These are phyloP conservation scores for Puma concolor DNA, from an alignment of 2,113 vertebrate species.

Conservation along the genomic window DNA sequence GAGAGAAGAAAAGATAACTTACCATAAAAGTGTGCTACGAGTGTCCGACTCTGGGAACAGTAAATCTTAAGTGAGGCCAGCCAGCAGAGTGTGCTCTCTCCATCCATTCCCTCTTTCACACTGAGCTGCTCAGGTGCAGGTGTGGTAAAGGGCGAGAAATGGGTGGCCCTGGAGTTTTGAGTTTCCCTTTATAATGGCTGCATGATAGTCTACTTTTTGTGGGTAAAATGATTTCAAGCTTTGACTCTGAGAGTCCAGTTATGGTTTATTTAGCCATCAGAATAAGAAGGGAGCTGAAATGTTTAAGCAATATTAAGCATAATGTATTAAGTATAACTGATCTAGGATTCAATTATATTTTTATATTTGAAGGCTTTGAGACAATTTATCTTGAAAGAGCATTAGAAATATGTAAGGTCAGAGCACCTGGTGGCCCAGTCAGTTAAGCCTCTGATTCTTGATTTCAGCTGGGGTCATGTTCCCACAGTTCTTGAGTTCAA, in stretches of 20 bases:
- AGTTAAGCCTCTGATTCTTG: too few relatives aligned
- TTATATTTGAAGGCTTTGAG: background rate
- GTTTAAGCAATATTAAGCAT: background rate
- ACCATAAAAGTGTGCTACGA: background rate
- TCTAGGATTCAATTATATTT: background rate
- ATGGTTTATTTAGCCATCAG: background rate
- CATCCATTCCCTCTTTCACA: background rate
- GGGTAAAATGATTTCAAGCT: background rate
- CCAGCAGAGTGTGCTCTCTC: background rate
- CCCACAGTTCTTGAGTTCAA: too few relatives aligned
- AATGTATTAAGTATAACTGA: background rate
- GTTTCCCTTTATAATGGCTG: background rate
- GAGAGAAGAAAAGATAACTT: background rate
- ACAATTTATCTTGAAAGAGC: constrained; percentile 34
- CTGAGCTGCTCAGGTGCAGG: background rate
- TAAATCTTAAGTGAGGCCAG: background rate
- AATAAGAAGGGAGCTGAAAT: constrained; percentile 13
- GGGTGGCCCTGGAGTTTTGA: background rate
- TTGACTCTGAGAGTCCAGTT: background rate
- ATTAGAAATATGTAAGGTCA: background rate
- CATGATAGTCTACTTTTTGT: background rate
- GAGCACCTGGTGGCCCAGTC: too few relatives aligned
- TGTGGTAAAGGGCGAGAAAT: background rate
- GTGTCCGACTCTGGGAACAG: background rate
- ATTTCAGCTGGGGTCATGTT: too few relatives aligned